Base-by-base conservation (phyloP, 2,888 invertebrate genomes). In the Limnephilus rhombicus region DNA sequence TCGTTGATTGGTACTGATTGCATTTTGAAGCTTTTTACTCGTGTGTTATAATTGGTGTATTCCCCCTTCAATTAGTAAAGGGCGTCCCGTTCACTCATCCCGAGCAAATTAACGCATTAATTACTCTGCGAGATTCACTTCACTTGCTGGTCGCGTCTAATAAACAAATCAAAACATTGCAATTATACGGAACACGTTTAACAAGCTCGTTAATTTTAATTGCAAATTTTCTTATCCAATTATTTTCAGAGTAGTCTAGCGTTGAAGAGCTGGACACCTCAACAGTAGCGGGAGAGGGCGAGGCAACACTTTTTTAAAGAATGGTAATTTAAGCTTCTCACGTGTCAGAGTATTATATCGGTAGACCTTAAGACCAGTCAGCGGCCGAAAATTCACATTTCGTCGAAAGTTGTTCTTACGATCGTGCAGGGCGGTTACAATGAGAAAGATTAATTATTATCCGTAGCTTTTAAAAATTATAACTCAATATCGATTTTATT, bases 161-260 rank as follows among this genome's bases (percentile, higher is more conserved):
- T 93, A 93, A 93, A 93, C 93, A 93, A 93, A 93, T 93, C 93
- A 93, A 92, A 93, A 93, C 92, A 93, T 90, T 86, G 92, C 91
- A 93, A 93, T 93, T 93, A 93, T 91, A 93, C 92, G 92, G 68
- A 93, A 93, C 93, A 93, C 93, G 93, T 93, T 93, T 93, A 93
- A 93, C 93, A 93, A 93, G 92, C 93, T 93, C 93, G 93, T 93
- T 93, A 93, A 93, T 93, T 93, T 93, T 93, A 93, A 93, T 93
- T 93, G 93, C 93, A 93, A 93, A 93, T 93, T 91, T 93, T 93
- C 93, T 92, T 92, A 92, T 93, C 93, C 93, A 93, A 93, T 93
- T 93, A 93, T 93, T 93, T 93, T 93, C 93, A 89, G 31, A 89
- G 89, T 89, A 37, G 81, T 81, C 80, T 80, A 89, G 41, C 29